These are phyloP conservation scores for Lacerta viridis DNA, from an alignment of 2,797 vertebrate species.

Conservation along the genomic window DNA sequence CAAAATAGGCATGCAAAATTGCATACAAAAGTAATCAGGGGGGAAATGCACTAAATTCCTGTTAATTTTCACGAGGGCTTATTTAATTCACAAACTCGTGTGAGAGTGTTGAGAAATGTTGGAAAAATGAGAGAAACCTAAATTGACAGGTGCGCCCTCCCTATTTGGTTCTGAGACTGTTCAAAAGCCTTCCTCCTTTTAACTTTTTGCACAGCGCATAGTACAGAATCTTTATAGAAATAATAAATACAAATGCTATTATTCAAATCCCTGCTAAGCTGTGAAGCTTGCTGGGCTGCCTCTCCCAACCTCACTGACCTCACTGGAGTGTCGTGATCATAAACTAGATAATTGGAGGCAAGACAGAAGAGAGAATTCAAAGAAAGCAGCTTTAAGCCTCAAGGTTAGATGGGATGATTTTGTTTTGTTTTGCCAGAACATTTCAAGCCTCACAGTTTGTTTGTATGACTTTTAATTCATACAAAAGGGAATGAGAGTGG, in stretches of 20 bases:
- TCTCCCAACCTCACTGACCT: background rate
- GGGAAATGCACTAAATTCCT: too few species aligned
- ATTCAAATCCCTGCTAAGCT: background rate
- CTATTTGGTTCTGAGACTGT: background rate
- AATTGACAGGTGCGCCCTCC: too few species aligned
- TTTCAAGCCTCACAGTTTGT: background rate
- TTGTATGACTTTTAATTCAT: constrained; percentile 52
- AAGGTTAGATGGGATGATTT: constrained; percentile 40
- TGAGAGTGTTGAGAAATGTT: too few species aligned
- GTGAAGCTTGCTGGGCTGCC: background rate
- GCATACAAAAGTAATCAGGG: too few species aligned
- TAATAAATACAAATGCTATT: background rate
- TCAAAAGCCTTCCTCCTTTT: background rate
- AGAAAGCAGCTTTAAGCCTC: constrained; percentile 31
- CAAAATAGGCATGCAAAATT: too few species aligned
- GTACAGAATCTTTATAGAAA: background rate
- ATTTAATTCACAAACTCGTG: too few species aligned
- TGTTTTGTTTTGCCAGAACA: constrained; percentile 20
- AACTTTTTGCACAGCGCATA: background rate
- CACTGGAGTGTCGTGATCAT: background rate
- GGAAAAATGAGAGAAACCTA: too few species aligned
- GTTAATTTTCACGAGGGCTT: too few species aligned
- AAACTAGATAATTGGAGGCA: background rate
- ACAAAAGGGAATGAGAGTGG: constrained; percentile 36
- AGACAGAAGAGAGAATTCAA: constrained; percentile 9